Conservation (phyloP, 2,888 invertebrate species). For the Trichacis sp. region DNA sequence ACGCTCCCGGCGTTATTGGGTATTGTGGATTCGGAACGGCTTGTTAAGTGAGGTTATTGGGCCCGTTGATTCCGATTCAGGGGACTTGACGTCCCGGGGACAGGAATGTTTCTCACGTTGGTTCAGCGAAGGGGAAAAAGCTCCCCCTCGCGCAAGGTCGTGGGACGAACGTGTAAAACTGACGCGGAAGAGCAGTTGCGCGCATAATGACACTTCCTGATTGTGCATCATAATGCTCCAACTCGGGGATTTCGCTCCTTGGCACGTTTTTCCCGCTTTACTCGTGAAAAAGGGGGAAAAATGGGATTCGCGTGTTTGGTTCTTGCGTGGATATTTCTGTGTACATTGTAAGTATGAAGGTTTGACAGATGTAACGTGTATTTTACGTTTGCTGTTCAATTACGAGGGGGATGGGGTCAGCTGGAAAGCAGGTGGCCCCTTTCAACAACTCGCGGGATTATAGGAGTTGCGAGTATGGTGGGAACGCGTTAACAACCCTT, state of each 20-base stretch:
- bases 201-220: conserved; percentile 48
- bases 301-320: conserved; percentile 15
- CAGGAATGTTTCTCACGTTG: conserved; percentile 37
- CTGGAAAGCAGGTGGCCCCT: background rate
- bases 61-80: conserved; percentile 27
- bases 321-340: conserved; percentile 6
- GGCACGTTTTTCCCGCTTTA: conserved; percentile 18
- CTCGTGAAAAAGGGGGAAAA: conserved; percentile 29
- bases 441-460: conserved; percentile 5
- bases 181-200: conserved; percentile 44
- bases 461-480: conserved; percentile 14
- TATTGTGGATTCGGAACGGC: conserved; percentile 9
- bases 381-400: background rate
- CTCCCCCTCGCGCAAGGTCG: conserved; percentile 58
- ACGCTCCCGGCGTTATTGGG: conserved; percentile 21
- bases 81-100: conserved; percentile 14
- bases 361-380: background rate
- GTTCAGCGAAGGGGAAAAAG: conserved; percentile 30
- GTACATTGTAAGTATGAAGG: conserved; percentile 25
- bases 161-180: conserved; percentile 50
- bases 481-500: no score
- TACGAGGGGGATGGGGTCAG: background rate
- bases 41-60: conserved; percentile 25
- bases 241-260: conserved; percentile 8
- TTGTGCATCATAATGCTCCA: conserved; percentile 30